Evolutionary conservation across 2,888 invertebrate species (phyloP), one percentile per base, ranked within the genome.

Genomic region (Tiphia femorata): DNA sequence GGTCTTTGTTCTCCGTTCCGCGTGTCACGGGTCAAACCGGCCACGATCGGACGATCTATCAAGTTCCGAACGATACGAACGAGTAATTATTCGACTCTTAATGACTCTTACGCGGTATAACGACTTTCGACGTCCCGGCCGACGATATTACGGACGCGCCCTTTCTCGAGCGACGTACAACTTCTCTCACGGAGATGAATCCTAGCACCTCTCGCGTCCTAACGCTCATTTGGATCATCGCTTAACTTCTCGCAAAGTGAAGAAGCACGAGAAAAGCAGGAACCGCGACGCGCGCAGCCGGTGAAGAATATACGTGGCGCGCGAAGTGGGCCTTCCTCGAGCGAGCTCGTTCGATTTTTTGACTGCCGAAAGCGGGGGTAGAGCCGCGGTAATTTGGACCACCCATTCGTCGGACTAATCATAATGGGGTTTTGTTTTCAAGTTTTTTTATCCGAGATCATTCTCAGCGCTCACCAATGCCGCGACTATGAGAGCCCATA

Each of bases 401-500:
- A 81, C 81, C 81, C 80, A 77, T 77, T 66, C 72, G 46, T 59
- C 63, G 69, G 64, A 72, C 77, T 77, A 75, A 81, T 81, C 80
- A 73, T 75, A 81, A 81, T 76, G 65, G 78, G 73, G 75, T 80
- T 79, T 80, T 75, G 75, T 80, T 79, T 80, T 74, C 53, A 61
- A 60, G 68, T 69, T 78, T 79, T 78, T n/a, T 77, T 72, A 71
- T 58, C 56, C 55, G 57, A 23, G 60, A 60, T 56, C 58, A 21
- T 37, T 44, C 54, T 41, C 50, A 58, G 49, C 58, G 51, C 29
- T 46, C 48, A 57, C 51, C 58, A 33, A 17, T n/a, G 14, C 27
- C 42, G 57, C 56, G 58, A 35, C 12, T 44, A 16, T 46, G 44
- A 43, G 16, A 48, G 27, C 50, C 23, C 21, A 41, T 38, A 23